Evolutionary conservation across 1,140 invertebrate species (phyloP).

Genomic region (Eulimnadia texana): DNA sequence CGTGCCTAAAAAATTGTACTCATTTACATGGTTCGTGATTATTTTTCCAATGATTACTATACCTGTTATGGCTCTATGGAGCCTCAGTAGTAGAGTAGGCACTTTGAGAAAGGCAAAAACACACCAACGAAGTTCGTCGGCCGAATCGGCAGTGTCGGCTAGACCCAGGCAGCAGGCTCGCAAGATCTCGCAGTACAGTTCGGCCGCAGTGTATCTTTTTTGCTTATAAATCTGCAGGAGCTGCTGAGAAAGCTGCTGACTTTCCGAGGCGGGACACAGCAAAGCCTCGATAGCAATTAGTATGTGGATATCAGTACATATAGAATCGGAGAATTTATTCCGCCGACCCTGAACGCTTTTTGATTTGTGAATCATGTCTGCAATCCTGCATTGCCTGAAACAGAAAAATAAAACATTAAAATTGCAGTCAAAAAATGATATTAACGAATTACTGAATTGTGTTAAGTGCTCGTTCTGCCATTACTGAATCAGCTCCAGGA

Average conservation of each 20-base stretch:
- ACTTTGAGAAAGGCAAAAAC: constrained; percentile 86
- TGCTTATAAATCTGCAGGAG: constrained; percentile 8
- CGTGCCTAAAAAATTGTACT: constrained; percentile 11
- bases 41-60: no score
- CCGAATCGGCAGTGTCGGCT: constrained; percentile 54
- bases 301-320: constrained; percentile 22
- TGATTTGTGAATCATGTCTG: neutral
- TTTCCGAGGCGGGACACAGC: constrained; percentile 24
- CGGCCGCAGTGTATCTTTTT: constrained; percentile 20
- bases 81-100: constrained; percentile 31
- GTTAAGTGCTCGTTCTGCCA: neutral
- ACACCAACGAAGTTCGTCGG: constrained; percentile 76
- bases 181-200: constrained; percentile 75
- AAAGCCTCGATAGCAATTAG: constrained; percentile 28
- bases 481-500: neutral
- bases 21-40: no score
- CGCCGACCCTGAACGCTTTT: neutral
- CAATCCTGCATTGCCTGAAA: neutral
- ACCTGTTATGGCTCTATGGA: constrained; percentile 20
- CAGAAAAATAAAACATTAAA: neutral
- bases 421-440: neutral
- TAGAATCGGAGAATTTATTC: neutral
- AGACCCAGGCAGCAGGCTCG: constrained; percentile 76
- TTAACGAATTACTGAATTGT: neutral
- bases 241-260: constrained; percentile 17